Evolutionary conservation across 2,797 vertebrate species (phyloP), one percentile per base, ranked within the genome.

Genomic region (Poecile montanus): DNA sequence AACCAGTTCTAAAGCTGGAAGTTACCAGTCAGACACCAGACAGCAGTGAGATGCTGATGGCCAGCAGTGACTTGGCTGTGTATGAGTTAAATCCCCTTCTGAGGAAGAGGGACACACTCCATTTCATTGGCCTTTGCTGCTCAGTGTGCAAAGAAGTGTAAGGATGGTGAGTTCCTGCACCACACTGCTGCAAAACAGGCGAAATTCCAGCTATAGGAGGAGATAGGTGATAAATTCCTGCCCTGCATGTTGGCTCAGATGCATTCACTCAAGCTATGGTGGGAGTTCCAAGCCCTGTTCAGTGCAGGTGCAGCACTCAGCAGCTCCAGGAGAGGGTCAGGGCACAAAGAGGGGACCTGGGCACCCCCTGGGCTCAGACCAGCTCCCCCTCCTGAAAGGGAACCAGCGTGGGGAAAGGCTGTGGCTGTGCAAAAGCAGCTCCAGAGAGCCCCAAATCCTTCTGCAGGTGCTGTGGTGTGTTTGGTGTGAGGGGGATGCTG

Each of bases 251-350:
- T 6, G 42, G 47, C 32, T 77, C 48, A n/a, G 26, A 22, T 54
- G 32, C 2, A 1, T 61, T 57, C 57, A 54, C 36, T 61, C 21
- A 54, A 13, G 9, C 15, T 34, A 0, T 0, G 1, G 23, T 38
- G 65, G 38, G 29, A 18, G 36, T 76, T 56, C 19, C 3, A 26
- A 44, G 40, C 9, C 34, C 42, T 67, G 9, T 76, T 66, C 34
- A 21, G 63, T 4, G 2, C 13, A 54, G 7, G 15, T 26, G 51
- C 7, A 42, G 27, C 71, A 45, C 9, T 34, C 30, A 8, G 2
- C 40, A 44, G 20, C 17, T 68, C 42, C 22, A 34, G n/a, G 50
- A 68, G 51, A 30, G 40, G 13, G 5, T 44, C 51, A 32, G 32
- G 32, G 27, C 40, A 48, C n/a, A 48, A 34, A 12, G 22, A 18